Base-by-base conservation (phyloP, 2,888 invertebrate genomes). In the Hydraecia micacea region DNA sequence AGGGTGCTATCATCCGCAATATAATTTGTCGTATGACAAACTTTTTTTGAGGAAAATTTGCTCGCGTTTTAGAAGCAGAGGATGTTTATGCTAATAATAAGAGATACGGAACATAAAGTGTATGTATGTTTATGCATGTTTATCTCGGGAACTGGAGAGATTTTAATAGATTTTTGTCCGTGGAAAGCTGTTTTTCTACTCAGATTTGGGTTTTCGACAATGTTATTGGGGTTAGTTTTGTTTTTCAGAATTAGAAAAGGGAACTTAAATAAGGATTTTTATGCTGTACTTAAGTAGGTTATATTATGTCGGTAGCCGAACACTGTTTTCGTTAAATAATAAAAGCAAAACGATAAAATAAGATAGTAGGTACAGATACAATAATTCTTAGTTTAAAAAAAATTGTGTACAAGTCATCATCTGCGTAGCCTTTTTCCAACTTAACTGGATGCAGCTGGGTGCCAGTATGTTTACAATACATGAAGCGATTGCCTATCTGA, bases 1-100 rank as follows among this genome's bases (percentile, higher is more conserved):
- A 80, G 75, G 79, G 70, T 82, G 39, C 68, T 71, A 49, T 74
- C 49, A 73, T 60, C 77, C 55, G 80, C 87, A 81, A 74, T 81
- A 80, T 85, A 80, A 85, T 83, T 85, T 88, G 58, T 78, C 63
- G 69, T 83, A 83, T 80, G 82, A 84, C 78, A 72, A 88, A 88
- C 75, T 88, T 88, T 87, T 52, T 88, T 81, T 72, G 73, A 71
- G 86, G 80, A 81, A 88, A 88, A 88, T 88, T 81, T 80, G 73
- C 80, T 72, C 77, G 78, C 66, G 80, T 85, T 82, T 70, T 77
- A 71, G 69, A 77, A 69, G 72, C 60, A 75, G 69, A 55, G 76
- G 62, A 86, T 81, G 87, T 86, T 84, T 88, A 87, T 87, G 87
- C 58, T 78, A 87, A 87, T 87, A n/a, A n/a, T 82, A 63, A 42